phyloP scores from a whole-genome alignment of 2,797 vertebrate species.

The Microctenopoma lineatum region DNA sequence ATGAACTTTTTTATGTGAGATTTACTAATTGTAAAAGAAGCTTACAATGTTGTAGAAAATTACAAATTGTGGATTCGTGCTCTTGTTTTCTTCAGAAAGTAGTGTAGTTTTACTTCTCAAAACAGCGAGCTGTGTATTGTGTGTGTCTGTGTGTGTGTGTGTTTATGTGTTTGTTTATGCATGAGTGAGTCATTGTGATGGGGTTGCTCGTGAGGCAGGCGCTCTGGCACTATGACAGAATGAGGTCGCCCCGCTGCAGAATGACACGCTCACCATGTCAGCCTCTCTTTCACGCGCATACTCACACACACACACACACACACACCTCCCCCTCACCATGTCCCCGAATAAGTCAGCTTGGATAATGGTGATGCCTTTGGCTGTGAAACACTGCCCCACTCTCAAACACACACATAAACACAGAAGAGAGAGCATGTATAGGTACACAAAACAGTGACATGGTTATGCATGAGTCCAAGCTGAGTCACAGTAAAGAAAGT shows the following conservation, averaged over 20 bases:
- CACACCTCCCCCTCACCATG: conserved; percentile 32
- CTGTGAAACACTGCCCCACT: conserved; percentile 64
- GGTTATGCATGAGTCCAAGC: conserved; percentile 22
- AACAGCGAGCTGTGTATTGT: conserved; percentile 42
- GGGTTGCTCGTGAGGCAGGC: conserved; percentile 72
- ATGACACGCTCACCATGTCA: conserved; percentile 77
- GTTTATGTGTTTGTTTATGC: conserved; percentile 70
- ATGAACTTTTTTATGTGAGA: not conserved
- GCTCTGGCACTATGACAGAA: conserved; percentile 83
- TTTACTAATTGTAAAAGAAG: not conserved
- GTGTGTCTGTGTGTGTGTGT: conserved; percentile 21
- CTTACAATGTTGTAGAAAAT: not conserved
- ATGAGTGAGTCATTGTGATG: conserved; percentile 74
- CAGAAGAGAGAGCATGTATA: conserved; percentile 19
- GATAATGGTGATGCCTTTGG: conserved; percentile 68
- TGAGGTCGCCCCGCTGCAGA: conserved; percentile 79
- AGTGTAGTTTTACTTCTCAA: conserved; percentile 22
- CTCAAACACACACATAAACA: conserved; percentile 41
- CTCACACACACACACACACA: conserved; percentile 18
- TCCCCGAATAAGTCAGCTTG: conserved; percentile 63
- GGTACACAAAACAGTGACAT: conserved; percentile 31
- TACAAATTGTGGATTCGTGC: conserved; percentile 27
- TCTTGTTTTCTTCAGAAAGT: conserved; percentile 29
- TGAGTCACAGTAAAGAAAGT: conserved; percentile 35
- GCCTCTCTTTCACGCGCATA: conserved; percentile 14